Base-by-base conservation (phyloP, 2,888 invertebrate genomes). In the Omphaloscelis lunosa region DNA sequence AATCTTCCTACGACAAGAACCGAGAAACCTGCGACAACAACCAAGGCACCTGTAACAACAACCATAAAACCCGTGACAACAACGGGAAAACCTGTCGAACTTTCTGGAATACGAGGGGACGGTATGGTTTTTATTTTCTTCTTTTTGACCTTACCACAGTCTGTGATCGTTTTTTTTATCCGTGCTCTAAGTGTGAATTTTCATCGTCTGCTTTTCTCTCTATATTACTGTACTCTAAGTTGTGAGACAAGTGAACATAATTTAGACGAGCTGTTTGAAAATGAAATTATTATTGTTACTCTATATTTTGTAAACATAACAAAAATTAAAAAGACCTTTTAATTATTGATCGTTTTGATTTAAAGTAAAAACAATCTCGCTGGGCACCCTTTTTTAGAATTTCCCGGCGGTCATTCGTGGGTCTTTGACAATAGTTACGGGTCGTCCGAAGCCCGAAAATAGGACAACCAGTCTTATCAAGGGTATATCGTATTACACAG, bases 71-170 rank as follows among this genome's bases (percentile, higher is more conserved):
- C 63, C 17, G 6, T 34, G 12, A 51, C 48, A 23, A 34, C 15
- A 51, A 23, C 12, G n/a, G 8, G 34, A 41, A 65, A 23, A 9
- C 15, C 12, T 65, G 9, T 9, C 12, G 15, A 79, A 23, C 0
- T n/a, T 6, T 41, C 29, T 15, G 56, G 5, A 72, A 58, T 34
- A 17, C 29, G 20, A 53, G 41, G 0, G 23, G 15, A 45, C 15
- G 73, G 78, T 78, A 78, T 11, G 34, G 17, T 79, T 58, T 63
- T 29, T 9, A 72, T 41, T 56, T 51, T 45, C n/a, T 34, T 77
- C 51, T 68, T 68, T 69, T 15, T 72, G 11, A 39, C 9, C 41
- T 29, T 23, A 68, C 7, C 15, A 20, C 34, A 51, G 15, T 15
- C 15, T 23, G 5, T 51, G 9, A 17, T 2, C 15, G 23, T 0